Base-by-base conservation (phyloP, 2,113 vertebrate genomes). In the Tonatia bakeri region DNA sequence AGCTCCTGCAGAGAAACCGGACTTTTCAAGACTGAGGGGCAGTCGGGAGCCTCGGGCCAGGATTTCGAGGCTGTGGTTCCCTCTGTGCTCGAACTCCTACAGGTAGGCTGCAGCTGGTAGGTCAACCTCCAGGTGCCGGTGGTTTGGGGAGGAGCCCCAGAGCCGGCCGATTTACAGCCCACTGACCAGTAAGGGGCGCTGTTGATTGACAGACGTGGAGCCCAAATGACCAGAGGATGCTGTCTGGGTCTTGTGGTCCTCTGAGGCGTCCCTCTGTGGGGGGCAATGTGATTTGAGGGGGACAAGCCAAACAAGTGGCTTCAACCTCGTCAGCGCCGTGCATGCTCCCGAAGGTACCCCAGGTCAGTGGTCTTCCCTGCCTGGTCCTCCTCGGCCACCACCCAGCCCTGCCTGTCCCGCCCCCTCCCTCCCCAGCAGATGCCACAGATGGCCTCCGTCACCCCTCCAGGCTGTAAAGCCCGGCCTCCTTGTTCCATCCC, bases 171-270 rank as follows among this genome's bases (percentile, higher is more conserved):
- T 28, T 79, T 90, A 24, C 36, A 36, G 5, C 24, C 7, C 70
- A 16, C 59, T 84, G 96, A 91, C 98, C 98, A 97, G 97, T 93
- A 98, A 97, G 98, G 95, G 97, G 97, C 97, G 96, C 97, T 98
- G 97, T 98, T 96, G 98, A 92, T 97, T 72, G 98, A 94, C 40
- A 92, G 94, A 97, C 96, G 83, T 2, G 8, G 4, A 9, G 7
- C 52, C 72, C 73, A 72, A 83, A 40, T 13, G 90, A 82, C 69
- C 67, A 0, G 33, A 0, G 4, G 64, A 31, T 12, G 47, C 20
- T 45, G 56, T 47, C n/a, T 7, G 43, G 17, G 65, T 36, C 67
- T 36, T 4, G 7, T 0, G 24, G n/a, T 26, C 75, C 87, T 77
- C 16, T 14, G 45, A n/a, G 61, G 52, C 9, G 6, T 45, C 13